phyloP scores from a whole-genome alignment of 2,113 vertebrate species.

The Cavia porcellus region DNA sequence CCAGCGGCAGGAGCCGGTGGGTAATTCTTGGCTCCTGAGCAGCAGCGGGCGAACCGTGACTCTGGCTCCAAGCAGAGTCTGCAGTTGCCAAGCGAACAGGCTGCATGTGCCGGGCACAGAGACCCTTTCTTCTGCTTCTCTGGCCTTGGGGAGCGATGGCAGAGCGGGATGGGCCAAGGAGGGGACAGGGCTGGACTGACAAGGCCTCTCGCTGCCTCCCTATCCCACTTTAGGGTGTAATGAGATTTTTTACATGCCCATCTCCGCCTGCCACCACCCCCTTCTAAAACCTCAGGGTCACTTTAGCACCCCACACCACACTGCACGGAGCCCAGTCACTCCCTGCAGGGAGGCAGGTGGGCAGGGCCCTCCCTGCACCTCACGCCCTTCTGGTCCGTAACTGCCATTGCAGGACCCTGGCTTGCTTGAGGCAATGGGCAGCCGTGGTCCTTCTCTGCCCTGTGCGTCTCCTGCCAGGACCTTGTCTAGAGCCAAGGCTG shows the following conservation, averaged over 20 bases:
- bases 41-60: not conserved
- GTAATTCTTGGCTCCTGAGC: slow-evolving; percentile 41
- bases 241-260: too few species aligned
- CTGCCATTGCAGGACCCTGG: not conserved
- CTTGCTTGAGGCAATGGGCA: not conserved
- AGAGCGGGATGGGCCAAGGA: not conserved
- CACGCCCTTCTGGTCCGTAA: accelerated
- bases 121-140: not conserved
- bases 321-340: accelerated
- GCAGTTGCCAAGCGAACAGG: slow-evolving; percentile 13
- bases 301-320: accelerated
- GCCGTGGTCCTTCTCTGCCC: not conserved
- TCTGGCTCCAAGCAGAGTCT: slow-evolving; percentile 2
- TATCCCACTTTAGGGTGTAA: too few species aligned
- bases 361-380: not conserved
- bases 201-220: accelerated
- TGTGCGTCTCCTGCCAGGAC: too few species aligned
- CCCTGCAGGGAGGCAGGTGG: not conserved
- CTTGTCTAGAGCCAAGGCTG: not conserved
- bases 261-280: not conserved
- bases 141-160: not conserved
- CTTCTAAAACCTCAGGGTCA: not conserved
- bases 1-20: slow-evolving; percentile 63
- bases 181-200: too few species aligned
- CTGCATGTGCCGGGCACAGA: not conserved